Conservation (phyloP, 2,113 vertebrate genomes). For the Sebastes schlegelii region DNA sequence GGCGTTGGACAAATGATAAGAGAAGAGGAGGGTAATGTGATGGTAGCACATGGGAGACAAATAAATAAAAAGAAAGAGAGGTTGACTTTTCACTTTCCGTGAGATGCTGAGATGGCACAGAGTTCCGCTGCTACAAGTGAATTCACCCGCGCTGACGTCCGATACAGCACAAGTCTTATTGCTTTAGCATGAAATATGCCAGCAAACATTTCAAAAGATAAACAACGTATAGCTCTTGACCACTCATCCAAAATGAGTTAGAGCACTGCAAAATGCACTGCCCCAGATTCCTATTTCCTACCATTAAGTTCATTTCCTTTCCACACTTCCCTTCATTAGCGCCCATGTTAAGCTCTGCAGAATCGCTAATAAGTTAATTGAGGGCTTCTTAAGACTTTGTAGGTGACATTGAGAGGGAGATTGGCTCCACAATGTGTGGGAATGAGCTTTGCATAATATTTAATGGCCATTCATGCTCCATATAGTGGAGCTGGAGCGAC, state of each 20-base stretch:
- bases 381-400: slow-evolving; percentile 76
- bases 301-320: slow-evolving; percentile 60
- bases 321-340: slow-evolving; percentile 67
- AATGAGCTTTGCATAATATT: slow-evolving; percentile 78
- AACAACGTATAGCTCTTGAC: slow-evolving; percentile 29
- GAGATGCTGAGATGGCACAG: neutral
- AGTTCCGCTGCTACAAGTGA: neutral
- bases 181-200: slow-evolving; percentile 15
- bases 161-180: neutral
- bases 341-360: slow-evolving; percentile 65
- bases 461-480: slow-evolving; percentile 56
- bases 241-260: neutral
- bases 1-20: neutral
- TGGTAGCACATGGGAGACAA: neutral
- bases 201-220: slow-evolving; percentile 32
- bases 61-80: neutral
- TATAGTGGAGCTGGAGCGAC: slow-evolving; percentile 34
- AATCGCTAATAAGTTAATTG: slow-evolving; percentile 77
- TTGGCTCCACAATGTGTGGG: slow-evolving; percentile 64
- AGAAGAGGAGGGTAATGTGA: neutral
- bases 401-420: slow-evolving; percentile 80
- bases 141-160: slow-evolving; percentile 11
- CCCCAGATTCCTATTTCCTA: slow-evolving; percentile 58
- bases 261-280: neutral
- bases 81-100: neutral